Percentiles rank a stretch among this genome's conserved stretches.
Conservation (phyloP, 2,113 vertebrate species). For the Polypterus senegalus region DNA sequence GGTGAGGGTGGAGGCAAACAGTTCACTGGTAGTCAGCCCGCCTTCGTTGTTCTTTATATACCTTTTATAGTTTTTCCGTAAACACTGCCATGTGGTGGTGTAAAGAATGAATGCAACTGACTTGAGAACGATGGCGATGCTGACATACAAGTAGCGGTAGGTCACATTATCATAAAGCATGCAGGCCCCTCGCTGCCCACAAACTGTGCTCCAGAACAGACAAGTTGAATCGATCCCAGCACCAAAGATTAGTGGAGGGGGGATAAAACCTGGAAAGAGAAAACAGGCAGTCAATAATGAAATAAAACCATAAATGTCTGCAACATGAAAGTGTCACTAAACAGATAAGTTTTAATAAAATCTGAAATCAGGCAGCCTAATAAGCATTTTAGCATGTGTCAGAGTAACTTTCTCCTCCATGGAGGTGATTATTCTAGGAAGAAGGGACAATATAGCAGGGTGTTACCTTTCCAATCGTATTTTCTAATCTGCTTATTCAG, state of each 20-base stretch:
- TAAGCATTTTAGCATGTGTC: too few species aligned
- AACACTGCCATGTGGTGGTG: conserved; percentile 84
- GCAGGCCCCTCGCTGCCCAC: conserved; percentile 76
- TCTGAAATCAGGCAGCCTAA: too few species aligned
- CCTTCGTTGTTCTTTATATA: conserved; percentile 88
- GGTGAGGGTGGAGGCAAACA: conserved; percentile 81
- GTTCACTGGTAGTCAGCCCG: conserved; percentile 71
- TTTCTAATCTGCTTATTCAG: too few species aligned
- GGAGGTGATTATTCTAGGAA: too few species aligned
- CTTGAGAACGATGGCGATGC: conserved; percentile 87
- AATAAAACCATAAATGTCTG: too few species aligned
- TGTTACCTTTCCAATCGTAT: too few species aligned
- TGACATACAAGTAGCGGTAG: conserved; percentile 86
- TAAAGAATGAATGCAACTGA: conserved; percentile 87
- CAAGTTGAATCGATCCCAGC: conserved; percentile 93
- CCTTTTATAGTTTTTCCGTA: conserved; percentile 86
- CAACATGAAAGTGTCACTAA: too few species aligned
- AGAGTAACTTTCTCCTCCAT: too few species aligned
- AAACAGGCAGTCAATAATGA: too few species aligned
- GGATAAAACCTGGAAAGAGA: conserved; percentile 76
- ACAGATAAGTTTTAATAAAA: too few species aligned
- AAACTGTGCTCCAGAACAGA: conserved; percentile 91
- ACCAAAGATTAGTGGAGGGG: conserved; percentile 91
- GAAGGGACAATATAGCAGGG: too few species aligned
- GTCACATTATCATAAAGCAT: conserved; percentile 80